These are phyloP conservation scores for Acanthopagrus latus DNA, from an alignment of 2,797 vertebrate genomes.

Conservation along the genomic window DNA sequence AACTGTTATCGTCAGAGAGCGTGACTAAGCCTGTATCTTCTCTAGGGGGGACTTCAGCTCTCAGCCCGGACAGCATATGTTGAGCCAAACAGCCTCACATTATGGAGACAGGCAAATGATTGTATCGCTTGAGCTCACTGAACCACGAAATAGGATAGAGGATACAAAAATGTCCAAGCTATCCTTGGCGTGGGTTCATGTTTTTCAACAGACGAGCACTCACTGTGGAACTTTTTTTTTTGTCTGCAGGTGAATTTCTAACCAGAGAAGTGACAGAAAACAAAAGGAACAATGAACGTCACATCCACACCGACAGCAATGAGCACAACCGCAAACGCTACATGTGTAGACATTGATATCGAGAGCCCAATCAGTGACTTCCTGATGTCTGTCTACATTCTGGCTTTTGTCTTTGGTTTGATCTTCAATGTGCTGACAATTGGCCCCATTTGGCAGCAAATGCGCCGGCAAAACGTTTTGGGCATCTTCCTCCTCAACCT, in stretches of 20 bases:
- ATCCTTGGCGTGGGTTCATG: neutral
- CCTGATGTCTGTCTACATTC: constrained; percentile 83
- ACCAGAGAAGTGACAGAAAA: constrained; percentile 9
- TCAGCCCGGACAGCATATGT: constrained; percentile 16
- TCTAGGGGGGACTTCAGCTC: neutral
- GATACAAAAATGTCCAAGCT: constrained; percentile 21
- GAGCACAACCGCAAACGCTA: neutral
- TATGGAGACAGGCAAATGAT: constrained; percentile 6
- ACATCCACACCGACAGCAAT: neutral
- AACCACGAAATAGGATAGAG: constrained; percentile 43
- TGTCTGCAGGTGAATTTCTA: constrained; percentile 53
- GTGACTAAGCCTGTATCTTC: constrained; percentile 41
- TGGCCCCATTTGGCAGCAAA: constrained; percentile 83
- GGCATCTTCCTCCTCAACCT: constrained; percentile 86
- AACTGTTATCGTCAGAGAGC: constrained; percentile 19
- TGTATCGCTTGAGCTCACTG: constrained; percentile 26
- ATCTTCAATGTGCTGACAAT: constrained; percentile 83
- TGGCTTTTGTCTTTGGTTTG: constrained; percentile 82
- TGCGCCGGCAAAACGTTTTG: constrained; percentile 79
- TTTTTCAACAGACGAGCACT: neutral
- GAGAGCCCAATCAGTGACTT: constrained; percentile 63
- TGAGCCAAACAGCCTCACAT: constrained; percentile 13
- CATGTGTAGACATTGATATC: constrained; percentile 66
- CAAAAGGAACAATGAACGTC: constrained; percentile 33
- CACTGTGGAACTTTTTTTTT: constrained; percentile 4